A percentile compares a stretch with the other conserved stretches of the same genome.
Evolutionary conservation across 2,888 invertebrate genomes (phyloP).

Genomic region (Colostygia pectinataria): DNA sequence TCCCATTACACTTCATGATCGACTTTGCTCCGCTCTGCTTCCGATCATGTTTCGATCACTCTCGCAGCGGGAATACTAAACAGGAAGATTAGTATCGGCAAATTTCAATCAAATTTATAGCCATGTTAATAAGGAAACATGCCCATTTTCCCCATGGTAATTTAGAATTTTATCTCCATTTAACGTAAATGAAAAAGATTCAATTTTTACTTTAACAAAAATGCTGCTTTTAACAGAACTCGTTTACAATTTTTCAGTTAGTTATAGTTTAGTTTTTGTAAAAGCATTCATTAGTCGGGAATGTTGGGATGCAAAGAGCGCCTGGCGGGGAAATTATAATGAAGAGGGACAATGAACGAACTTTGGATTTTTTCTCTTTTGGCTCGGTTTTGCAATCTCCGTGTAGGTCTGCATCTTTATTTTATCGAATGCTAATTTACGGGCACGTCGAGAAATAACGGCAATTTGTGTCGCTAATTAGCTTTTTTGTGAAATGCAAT

Average conservation of each 20-base stretch:
- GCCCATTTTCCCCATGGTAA: constrained; percentile 15
- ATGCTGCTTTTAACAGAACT: constrained; percentile 14
- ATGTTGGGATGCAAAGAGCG: constrained; percentile 18
- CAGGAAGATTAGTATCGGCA: constrained; percentile 24
- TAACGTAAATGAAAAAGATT: constrained; percentile 16
- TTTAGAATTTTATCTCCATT: constrained; percentile 24
- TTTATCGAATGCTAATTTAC: constrained; percentile 34
- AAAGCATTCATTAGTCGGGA: constrained; percentile 22
- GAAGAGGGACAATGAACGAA: constrained; percentile 24
- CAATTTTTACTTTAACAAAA: constrained; percentile 1
- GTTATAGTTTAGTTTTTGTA: constrained; percentile 20
- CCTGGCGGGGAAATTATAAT: constrained; percentile 27
- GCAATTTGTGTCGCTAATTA: constrained; percentile 44
- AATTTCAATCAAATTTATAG: constrained; percentile 29
- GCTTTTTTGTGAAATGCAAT: no score
- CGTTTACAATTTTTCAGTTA: constrained; percentile 13
- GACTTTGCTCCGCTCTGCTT: constrained; percentile 17
- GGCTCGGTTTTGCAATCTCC: constrained; percentile 15
- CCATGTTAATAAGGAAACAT: constrained; percentile 20
- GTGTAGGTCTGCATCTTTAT: constrained; percentile 19
- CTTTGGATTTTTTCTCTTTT: constrained; percentile 6
- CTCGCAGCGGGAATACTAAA: constrained; percentile 23
- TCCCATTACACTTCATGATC: constrained; percentile 18
- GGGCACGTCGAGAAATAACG: constrained; percentile 36
- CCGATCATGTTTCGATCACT: constrained; percentile 19